phyloP scores from a whole-genome alignment of 92 coral and sea anemone species.

The Parazoanthus swiftii region DNA sequence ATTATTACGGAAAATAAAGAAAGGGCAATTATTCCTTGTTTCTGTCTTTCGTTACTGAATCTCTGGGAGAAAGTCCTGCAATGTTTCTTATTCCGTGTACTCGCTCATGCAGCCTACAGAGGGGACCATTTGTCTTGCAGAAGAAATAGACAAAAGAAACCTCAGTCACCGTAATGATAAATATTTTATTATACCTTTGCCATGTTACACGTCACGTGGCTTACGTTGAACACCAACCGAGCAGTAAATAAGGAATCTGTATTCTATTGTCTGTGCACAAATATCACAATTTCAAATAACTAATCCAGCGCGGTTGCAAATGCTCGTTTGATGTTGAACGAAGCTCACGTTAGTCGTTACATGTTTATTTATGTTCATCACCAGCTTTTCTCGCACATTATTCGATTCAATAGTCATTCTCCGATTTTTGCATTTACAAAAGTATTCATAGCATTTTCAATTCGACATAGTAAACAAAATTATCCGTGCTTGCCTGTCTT shows the following conservation, averaged over 20 bases:
- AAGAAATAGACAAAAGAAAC: background rate
- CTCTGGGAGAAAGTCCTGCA: too few species aligned
- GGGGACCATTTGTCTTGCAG: background rate
- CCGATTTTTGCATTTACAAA: background rate
- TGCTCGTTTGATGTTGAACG: constrained; percentile 9
- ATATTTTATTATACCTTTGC: background rate
- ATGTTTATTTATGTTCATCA: background rate
- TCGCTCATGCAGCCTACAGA: too few species aligned
- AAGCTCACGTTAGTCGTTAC: background rate
- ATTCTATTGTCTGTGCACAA: background rate
- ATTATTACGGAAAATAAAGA: too few species aligned
- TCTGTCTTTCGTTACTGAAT: background rate
- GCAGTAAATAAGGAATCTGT: background rate
- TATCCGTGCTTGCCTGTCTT: background rate
- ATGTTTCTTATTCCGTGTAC: too few species aligned
- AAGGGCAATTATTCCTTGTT: background rate
- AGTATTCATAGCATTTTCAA: background rate
- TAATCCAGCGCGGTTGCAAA: background rate
- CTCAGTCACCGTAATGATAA: background rate
- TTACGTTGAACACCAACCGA: background rate
- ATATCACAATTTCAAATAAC: background rate
- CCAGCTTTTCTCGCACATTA: background rate
- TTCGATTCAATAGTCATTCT: background rate
- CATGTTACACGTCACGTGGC: background rate
- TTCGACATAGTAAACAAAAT: background rate